These are phyloP conservation scores for Heliopora coerulea DNA, from an alignment of 92 coral and sea anemone species.

Conservation along the genomic window DNA sequence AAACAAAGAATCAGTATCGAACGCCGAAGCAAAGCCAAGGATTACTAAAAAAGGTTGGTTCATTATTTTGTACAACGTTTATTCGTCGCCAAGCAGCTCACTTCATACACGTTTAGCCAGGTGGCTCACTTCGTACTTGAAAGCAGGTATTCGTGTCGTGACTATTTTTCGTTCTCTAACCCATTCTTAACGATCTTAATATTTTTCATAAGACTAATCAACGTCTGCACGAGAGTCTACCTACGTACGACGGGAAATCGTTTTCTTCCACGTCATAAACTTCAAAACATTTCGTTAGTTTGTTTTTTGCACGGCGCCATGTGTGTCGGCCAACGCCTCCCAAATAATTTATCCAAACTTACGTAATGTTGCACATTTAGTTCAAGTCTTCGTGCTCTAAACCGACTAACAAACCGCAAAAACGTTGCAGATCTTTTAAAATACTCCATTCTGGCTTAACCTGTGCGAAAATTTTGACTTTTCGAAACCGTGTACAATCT, in stretches of 20 bases:
- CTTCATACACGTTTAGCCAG: background rate
- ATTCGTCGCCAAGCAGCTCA: background rate
- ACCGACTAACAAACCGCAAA: background rate
- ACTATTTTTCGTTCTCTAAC: no score
- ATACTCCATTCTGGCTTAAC: no score
- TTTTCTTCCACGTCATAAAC: no score
- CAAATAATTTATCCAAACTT: background rate
- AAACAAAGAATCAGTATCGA: background rate
- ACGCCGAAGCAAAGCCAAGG: constrained; percentile 7
- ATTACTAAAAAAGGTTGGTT: constrained; percentile 23
- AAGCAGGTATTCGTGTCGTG: background rate
- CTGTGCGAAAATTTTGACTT: no score
- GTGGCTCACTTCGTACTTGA: background rate
- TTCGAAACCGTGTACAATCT: no score
- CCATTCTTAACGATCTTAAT: no score
- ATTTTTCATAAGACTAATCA: no score
- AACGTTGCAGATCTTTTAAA: no score
- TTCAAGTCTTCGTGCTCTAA: no score
- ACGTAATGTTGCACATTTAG: background rate
- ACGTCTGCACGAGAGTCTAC: no score
- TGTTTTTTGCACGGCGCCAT: background rate
- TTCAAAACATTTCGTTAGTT: no score
- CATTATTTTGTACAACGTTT: background rate
- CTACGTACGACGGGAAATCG: no score
- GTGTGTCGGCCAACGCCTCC: background rate